Evolutionary conservation across 2,888 invertebrate genomes (phyloP), one percentile per base, ranked within the genome.

Genomic region (Cyclophora punctaria): DNA sequence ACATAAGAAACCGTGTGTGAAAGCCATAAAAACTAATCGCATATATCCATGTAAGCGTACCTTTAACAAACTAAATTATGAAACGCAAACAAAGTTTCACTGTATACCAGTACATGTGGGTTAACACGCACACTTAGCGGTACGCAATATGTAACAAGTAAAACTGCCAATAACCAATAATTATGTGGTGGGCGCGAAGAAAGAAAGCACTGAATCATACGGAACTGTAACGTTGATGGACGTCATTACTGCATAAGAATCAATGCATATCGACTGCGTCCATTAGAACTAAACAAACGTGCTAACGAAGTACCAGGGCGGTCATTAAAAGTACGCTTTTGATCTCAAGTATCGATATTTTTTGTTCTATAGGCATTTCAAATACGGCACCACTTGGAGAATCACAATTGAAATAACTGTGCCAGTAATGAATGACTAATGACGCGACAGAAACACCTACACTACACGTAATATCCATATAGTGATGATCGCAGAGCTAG

Each of bases 131-230:
- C 58, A 60, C 59, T 57, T 65, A 58, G 52, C 54, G 44, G 56
- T 58, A 56, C 59, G 56, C 58, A 57, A 55, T 57, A 57, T 58
- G 55, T 57, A 58, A 58, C 60, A 49, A 64, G 63, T 64, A 66
- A 62, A 65, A 64, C 62, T 62, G 65, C 62, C 64, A 70, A 67
- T 69, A 72, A 63, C 64, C 56, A 58, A 58, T 66, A 68, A 73
- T 75, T 71, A 78, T 63, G 63, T 74, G 63, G 63, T 74, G 70
- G 68, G 73, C 74, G 75, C 70, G 68, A 78, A 79, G 71, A 76
- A 76, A 71, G 79, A 83, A 83, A 81, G 78, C 80, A 68, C 66
- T 82, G 79, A 83, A 70, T 83, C 82, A 82, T 65, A 73, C 72
- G 71, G 69, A 74, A 73, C 73, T 20, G 20, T 20, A 20, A 20